Evolutionary conservation across 2,113 vertebrate species (phyloP).

Genomic region (Alligator mississippiensis): DNA sequence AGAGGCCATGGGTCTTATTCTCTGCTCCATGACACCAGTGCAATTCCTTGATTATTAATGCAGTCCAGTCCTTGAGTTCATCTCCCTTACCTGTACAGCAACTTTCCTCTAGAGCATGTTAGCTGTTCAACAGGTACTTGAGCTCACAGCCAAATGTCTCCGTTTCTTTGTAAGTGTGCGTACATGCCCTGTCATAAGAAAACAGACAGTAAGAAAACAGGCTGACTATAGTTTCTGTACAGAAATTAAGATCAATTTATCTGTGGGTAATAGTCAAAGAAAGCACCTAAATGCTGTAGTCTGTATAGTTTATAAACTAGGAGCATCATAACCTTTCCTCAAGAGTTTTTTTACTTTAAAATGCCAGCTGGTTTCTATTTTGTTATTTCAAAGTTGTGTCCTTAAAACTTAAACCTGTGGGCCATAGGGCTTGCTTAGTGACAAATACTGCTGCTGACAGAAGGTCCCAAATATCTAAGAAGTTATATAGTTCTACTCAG

Average conservation of each 20-base stretch:
- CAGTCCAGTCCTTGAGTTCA: conserved; percentile 1
- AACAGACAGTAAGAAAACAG: background rate
- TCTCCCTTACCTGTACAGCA: background rate
- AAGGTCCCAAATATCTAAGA: background rate
- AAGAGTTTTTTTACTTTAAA: background rate
- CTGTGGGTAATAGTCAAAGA: conserved; percentile 35
- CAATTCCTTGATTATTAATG: background rate
- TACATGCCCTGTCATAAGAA: background rate
- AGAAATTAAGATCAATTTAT: conserved; percentile 36
- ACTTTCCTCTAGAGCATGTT: background rate
- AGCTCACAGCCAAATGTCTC: background rate
- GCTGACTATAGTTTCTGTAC: background rate
- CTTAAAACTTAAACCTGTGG: background rate
- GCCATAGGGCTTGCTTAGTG: too few species aligned
- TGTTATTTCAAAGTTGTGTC: background rate
- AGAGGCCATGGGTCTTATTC: background rate
- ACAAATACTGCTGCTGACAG: background rate
- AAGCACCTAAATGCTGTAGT: background rate
- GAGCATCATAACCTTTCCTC: background rate
- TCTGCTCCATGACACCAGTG: rapidly evolving
- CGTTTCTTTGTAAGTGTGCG: background rate
- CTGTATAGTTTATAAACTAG: too few species aligned
- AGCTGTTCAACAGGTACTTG: conserved; percentile 40
- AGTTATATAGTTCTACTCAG: too few species aligned
- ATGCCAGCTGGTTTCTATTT: background rate